Evolutionary conservation across 2,797 vertebrate species (phyloP).

Genomic region (Microhierax caerulescens): DNA sequence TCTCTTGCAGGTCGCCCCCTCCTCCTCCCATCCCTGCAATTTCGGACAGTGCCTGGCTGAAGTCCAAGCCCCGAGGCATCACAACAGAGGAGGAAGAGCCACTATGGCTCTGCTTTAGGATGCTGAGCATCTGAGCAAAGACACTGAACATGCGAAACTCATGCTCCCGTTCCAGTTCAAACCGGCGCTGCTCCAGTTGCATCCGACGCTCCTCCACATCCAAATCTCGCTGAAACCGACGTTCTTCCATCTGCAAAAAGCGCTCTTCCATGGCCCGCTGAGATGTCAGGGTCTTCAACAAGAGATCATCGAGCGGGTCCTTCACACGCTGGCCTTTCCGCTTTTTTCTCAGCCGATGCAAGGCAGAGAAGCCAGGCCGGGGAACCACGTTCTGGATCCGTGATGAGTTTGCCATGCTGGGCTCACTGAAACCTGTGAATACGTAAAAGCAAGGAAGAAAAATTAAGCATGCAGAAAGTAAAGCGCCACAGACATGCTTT

Average conservation of each 20-base stretch:
- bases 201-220: constrained; percentile 83
- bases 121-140: constrained; percentile 81
- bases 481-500: accelerated
- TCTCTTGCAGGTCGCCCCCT: not conserved
- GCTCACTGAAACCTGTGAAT: constrained; percentile 81
- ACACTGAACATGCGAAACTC: constrained; percentile 83
- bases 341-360: constrained; percentile 78
- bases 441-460: not conserved
- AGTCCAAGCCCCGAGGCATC: constrained; percentile 15
- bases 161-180: constrained; percentile 82
- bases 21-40: not conserved
- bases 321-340: constrained; percentile 69
- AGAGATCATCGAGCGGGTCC: constrained; percentile 71
- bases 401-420: constrained; percentile 71
- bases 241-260: constrained; percentile 81
- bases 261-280: constrained; percentile 74
- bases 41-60: constrained; percentile 21
- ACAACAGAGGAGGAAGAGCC: not conserved
- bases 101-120: constrained; percentile 55
- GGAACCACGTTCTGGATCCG: constrained; percentile 61
- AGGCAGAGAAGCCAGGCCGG: constrained; percentile 72
- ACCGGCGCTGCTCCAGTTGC: constrained; percentile 81
- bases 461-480: not conserved
- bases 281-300: constrained; percentile 74
- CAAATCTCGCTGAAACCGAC: constrained; percentile 78